Evolutionary conservation across 2,113 vertebrate species (phyloP).

Genomic region (Eretmochelys imbricata): DNA sequence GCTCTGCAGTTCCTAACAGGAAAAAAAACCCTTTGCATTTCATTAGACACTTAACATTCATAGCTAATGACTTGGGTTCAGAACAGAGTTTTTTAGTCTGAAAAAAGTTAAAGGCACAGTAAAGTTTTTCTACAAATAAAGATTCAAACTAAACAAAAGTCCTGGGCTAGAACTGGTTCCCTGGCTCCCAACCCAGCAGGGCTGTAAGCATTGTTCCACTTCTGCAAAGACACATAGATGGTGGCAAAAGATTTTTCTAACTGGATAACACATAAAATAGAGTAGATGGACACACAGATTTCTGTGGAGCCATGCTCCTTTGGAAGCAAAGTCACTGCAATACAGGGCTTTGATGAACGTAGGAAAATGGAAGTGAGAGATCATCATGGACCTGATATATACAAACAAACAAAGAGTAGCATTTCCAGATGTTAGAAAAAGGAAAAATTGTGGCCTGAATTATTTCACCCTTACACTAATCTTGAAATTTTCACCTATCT

Average conservation of each 20-base stretch:
- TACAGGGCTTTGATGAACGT: not conserved
- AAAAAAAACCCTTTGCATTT: not conserved
- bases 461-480: rapidly evolving
- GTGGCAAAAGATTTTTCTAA: not conserved
- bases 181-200: not conserved
- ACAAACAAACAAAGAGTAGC: not conserved
- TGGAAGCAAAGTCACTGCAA: no score
- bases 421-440: not conserved
- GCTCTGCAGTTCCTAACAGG: not conserved
- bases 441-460: not conserved
- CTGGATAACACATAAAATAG: no score
- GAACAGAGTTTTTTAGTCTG: not conserved
- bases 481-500: not conserved
- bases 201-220: not conserved
- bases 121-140: not conserved
- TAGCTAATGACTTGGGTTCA: not conserved
- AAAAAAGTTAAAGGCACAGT: not conserved
- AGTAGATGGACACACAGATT: no score
- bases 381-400: not conserved
- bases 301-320: no score
- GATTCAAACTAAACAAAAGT: not conserved
- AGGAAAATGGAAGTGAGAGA: not conserved
- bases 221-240: not conserved
- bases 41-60: not conserved
- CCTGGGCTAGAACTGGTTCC: not conserved